phyloP scores from a whole-genome alignment of 2,888 invertebrate species.

The Abrostola triplasia region DNA sequence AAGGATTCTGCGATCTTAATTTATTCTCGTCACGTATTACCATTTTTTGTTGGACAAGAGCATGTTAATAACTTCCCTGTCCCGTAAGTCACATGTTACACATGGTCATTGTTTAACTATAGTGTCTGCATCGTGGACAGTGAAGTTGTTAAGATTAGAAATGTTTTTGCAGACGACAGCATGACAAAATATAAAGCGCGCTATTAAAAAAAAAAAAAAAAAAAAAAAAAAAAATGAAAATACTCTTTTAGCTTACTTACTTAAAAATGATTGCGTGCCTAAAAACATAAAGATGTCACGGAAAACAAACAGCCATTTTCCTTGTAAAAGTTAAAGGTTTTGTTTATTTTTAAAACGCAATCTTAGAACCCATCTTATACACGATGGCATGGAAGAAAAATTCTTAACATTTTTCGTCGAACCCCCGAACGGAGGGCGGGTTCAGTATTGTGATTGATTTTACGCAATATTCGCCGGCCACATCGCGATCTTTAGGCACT shows the following conservation, averaged over 20 bases:
- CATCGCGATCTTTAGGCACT: constrained; percentile 26
- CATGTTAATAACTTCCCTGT: no score
- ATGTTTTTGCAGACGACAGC: no score
- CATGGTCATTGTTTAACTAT: no score
- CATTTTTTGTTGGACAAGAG: no score
- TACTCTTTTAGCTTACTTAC: constrained; percentile 5
- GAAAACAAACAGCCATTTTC: constrained; percentile 38
- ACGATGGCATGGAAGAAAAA: constrained; percentile 23
- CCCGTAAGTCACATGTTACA: no score
- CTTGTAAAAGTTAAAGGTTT: constrained; percentile 34
- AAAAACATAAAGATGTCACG: constrained; percentile 24
- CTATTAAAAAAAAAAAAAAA: no score
- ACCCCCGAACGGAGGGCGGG: constrained; percentile 24
- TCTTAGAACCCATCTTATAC: constrained; percentile 30
- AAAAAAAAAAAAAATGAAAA: constrained; percentile 2
- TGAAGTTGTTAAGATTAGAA: no score
- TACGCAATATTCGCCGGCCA: constrained; percentile 47
- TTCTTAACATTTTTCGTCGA: constrained; percentile 33
- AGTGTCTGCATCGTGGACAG: no score
- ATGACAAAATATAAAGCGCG: background rate
- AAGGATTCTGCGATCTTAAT: no score
- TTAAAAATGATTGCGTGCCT: constrained; percentile 11
- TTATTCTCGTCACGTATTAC: no score
- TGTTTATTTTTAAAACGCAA: constrained; percentile 48
- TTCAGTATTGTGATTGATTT: constrained; percentile 45